These are phyloP conservation scores for Vidua macroura DNA, from an alignment of 2,113 vertebrate species.

Conservation along the genomic window DNA sequence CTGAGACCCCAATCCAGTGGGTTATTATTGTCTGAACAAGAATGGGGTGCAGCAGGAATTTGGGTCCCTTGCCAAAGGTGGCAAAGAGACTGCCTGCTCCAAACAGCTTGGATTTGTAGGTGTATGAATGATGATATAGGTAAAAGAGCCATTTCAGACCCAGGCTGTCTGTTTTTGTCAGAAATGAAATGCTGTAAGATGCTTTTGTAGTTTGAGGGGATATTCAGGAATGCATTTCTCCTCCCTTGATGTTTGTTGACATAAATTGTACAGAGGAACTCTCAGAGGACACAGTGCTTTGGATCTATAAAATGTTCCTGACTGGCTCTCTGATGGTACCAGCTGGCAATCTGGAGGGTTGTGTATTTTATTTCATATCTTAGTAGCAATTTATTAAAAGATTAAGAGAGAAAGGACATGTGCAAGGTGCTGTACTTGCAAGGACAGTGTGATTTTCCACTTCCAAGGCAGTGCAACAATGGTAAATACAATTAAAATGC, in stretches of 20 bases:
- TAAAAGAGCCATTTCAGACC: not conserved
- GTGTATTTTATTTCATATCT: not conserved
- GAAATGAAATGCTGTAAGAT: not conserved
- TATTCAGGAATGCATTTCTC: not conserved
- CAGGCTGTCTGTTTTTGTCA: not conserved
- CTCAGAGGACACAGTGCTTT: conserved; percentile 1
- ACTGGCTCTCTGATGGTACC: not conserved
- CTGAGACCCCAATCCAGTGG: fast-evolving
- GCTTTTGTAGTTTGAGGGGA: not conserved
- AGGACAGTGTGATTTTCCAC: not conserved
- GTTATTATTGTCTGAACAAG: not conserved
- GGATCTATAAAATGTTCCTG: not conserved
- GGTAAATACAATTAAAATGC: not conserved
- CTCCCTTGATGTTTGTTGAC: not conserved
- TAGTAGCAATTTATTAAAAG: not conserved
- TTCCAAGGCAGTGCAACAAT: not conserved
- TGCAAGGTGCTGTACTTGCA: not conserved
- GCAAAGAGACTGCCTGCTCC: not conserved
- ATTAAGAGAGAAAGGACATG: not conserved
- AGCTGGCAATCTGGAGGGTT: not conserved
- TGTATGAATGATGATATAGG: not conserved
- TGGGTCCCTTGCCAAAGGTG: not conserved
- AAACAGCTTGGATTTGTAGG: not conserved
- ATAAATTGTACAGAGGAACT: not conserved
- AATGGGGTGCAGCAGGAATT: not conserved